These are phyloP conservation scores for Schrankia costaestrigalis DNA, from an alignment of 2,888 invertebrate genomes.

Conservation along the genomic window DNA sequence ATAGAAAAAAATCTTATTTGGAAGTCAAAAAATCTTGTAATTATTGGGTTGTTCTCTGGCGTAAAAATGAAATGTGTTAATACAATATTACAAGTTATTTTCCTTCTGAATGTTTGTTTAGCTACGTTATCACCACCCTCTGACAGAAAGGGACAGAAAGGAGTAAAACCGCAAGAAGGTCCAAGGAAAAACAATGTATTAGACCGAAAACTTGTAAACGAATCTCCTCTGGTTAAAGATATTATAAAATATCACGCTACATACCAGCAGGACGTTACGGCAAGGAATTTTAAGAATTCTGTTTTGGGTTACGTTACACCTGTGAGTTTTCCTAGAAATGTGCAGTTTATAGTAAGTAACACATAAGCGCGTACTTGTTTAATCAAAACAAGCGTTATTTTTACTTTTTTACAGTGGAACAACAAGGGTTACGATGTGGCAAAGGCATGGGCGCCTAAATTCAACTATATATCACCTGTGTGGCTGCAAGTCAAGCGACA, in stretches of 20 bases:
- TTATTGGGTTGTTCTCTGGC: no score
- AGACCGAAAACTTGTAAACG: constrained; percentile 85
- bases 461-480: constrained; percentile 95
- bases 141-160: constrained; percentile 70
- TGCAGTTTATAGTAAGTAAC: neutral
- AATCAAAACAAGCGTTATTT: neutral
- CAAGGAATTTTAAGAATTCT: constrained; percentile 85
- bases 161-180: constrained; percentile 76
- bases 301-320: constrained; percentile 96
- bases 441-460: constrained; percentile 93
- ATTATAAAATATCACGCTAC: constrained; percentile 88
- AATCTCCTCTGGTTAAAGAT: constrained; percentile 84
- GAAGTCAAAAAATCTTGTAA: no score
- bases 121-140: constrained; percentile 72
- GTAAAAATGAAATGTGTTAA: constrained; percentile 60
- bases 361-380: neutral
- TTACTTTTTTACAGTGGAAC: constrained; percentile 90
- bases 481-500: constrained; percentile 93
- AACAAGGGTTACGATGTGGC: constrained; percentile 95
- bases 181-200: constrained; percentile 84
- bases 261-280: constrained; percentile 85
- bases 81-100: constrained; percentile 52
- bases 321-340: constrained; percentile 54
- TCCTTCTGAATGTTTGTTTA: constrained; percentile 60
- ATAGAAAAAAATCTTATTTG: no score